Evolutionary conservation across 92 coral and sea anemone species (phyloP).

Genomic region (Parazoanthus swiftii): DNA sequence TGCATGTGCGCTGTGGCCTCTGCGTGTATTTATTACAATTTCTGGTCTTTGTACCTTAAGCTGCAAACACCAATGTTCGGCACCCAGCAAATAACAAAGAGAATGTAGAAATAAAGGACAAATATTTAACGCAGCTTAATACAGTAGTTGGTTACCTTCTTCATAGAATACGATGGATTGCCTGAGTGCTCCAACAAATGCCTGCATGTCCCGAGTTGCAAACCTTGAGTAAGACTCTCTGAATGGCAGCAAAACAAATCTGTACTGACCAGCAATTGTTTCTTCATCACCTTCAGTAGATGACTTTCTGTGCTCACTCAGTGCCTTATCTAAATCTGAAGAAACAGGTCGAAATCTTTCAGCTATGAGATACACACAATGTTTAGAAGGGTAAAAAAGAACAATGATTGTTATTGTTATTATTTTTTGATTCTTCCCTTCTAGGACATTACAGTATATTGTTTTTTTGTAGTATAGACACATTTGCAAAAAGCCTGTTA

Average conservation of each 20-base stretch:
- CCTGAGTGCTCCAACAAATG: slow-evolving; percentile 27
- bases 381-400: too few relatives aligned
- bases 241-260: neutral
- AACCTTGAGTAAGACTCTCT: slow-evolving; percentile 10
- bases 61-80: too few relatives aligned
- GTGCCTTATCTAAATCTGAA: slow-evolving; percentile 20
- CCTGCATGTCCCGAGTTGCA: neutral
- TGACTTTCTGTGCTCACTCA: slow-evolving; percentile 5
- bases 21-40: too few relatives aligned
- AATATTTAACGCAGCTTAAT: too few relatives aligned
- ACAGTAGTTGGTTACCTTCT: neutral
- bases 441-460: too few relatives aligned
- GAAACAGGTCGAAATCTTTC: neutral
- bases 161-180: slow-evolving; percentile 13
- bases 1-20: too few relatives aligned
- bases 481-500: too few relatives aligned
- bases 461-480: too few relatives aligned
- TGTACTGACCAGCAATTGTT: neutral
- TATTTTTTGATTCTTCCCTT: too few relatives aligned
- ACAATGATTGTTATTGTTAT: neutral
- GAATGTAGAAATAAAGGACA: too few relatives aligned
- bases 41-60: too few relatives aligned
- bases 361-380: neutral
- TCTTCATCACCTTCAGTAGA: neutral
- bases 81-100: neutral